Evolutionary conservation across 2,888 invertebrate genomes (phyloP), one percentile per base, ranked within the genome.

Genomic region (Bedellia somnulentella): DNA sequence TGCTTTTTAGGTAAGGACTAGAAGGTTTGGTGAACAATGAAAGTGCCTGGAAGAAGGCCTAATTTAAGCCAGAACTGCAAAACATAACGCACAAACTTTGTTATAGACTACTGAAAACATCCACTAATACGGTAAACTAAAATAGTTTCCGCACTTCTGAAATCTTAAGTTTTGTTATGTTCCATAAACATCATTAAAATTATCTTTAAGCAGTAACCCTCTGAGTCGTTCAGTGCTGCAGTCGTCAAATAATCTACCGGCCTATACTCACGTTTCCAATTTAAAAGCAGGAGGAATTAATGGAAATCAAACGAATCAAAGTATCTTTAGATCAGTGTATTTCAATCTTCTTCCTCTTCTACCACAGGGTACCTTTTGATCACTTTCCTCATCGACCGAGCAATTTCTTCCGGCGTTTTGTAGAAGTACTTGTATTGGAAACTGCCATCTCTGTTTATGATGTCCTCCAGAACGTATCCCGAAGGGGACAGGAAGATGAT

Each of bases 401-500:
- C 63, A 15, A 80, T 76, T 34, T 80, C 75, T 31, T 68, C 60
- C 2, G 79, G 67, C 42, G 52, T 57, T 37, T 60, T 75, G 49
- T 80, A 80, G 53, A 78, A 80, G 45, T 77, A 82, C 37, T 80
- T 80, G 46, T 81, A 79, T 31, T 81, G 73, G 10, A 55, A 61
- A 48, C 79, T 79, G 3, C 80, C 80, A 8, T 75, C 68, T 42
- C 78, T 79, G 50, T 85, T 84, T 41, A 57, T 75, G 12, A 82
- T 73, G 9, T 80, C 76, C 3, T 53, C 43, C 43, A 80, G 73
- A 1, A 84, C 71, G 11, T 57, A 42, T 1, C 83, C 83, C 31
- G 62, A 53, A 8, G 81, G 70, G 34, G 79, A 75, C 32, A 83
- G 58, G 52, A 86, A 86, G 15, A 86, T 54, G 22, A 86, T 81